Base-by-base conservation (phyloP, 2,888 invertebrate species). In the Patella caerulea region DNA sequence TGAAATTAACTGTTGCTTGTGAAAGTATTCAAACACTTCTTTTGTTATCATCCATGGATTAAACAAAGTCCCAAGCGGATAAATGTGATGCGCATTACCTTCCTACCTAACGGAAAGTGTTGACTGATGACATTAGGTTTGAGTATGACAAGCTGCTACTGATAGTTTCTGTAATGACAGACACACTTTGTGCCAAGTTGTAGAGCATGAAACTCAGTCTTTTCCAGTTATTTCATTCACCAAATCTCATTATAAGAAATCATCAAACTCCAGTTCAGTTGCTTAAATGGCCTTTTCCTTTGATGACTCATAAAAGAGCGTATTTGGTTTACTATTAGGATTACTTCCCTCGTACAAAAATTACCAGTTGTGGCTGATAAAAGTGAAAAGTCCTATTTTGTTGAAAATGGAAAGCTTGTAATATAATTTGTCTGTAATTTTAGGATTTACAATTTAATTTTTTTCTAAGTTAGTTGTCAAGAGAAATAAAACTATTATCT, bases 201-300 rank as follows among this genome's bases (percentile, higher is more conserved):
- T 45, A 9, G 9, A 45, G 45, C 45, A 45, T 45, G 45, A 45
- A 45, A 45, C 65, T 65, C 24, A 12, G 19, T 24, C 24, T 65
- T 65, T 65, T 65, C 24, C 24, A 11, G 12, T 11, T 65, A 65
- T 65, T 24, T 24, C 11, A 9, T 24, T 19, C 65, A 65, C 19
- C 45, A 65, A 65, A 65, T 19, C 65, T 65, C 65, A 65, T 65
- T 65, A 65, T 65, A 3, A 19, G 65, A 65, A 65, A 65, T 65
- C 24, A 65, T 65, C 19, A 65, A 65, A 65, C 19, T 65, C 19
- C 65, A 12, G 65, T 65, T 24, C 11, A 65, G 45, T 65, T 65
- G 65, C 24, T 65, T 24, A 65, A 65, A 9, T 65, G 45, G 45
- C 45, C 45, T 45, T 45, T 45, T 45, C 9, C 1, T 45, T 45